Conservation (phyloP, 2,113 vertebrate species). For the Cryptomyrus ogoouensis region DNA sequence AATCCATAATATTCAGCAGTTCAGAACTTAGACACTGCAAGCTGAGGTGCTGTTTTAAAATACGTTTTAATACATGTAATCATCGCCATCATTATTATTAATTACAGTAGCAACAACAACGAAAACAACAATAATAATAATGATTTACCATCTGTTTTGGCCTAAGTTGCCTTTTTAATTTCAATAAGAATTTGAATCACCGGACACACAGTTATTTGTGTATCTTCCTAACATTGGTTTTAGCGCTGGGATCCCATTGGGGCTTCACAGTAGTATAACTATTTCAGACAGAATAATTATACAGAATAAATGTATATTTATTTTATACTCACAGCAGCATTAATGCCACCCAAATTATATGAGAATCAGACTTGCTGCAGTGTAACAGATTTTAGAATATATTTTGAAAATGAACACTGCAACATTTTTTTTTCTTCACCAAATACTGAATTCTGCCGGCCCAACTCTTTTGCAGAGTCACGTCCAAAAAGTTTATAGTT, state of each 20-base stretch:
- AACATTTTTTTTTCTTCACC: not conserved
- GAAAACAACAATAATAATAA: not conserved
- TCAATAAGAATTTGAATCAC: not conserved
- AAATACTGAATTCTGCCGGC: not conserved
- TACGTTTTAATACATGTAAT: not conserved
- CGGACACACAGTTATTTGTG: not conserved
- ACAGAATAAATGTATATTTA: constrained; percentile 8
- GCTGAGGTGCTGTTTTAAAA: not conserved
- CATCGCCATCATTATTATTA: not conserved
- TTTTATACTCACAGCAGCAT: not conserved
- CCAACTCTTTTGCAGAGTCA: not conserved
- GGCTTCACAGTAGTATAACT: not conserved
- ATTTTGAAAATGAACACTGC: not conserved
- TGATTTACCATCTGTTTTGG: not conserved
- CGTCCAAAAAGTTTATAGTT: not conserved
- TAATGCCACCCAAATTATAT: not conserved
- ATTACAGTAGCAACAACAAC: not conserved
- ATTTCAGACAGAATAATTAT: constrained; percentile 5
- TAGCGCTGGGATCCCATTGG: not conserved
- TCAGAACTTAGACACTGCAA: not conserved
- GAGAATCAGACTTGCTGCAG: not conserved
- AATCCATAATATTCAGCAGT: not conserved
- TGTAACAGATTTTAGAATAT: not conserved
- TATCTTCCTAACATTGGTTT: not conserved
- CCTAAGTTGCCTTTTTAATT: not conserved